These are phyloP conservation scores for Poecilobothrus nobilitatus DNA, from an alignment of 2,888 invertebrate genomes.

Conservation along the genomic window DNA sequence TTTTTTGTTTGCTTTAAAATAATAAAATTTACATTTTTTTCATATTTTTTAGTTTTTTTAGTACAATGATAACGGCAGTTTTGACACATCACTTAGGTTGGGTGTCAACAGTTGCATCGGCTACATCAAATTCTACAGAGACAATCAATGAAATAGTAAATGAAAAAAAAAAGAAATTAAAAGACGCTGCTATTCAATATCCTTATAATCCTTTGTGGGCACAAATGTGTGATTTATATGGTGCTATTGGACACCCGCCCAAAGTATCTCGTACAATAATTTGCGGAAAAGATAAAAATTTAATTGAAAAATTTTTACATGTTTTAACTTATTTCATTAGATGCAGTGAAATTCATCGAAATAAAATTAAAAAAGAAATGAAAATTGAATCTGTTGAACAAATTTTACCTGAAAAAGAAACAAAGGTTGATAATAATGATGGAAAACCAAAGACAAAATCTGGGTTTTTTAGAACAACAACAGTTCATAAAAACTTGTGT, in stretches of 20 bases:
- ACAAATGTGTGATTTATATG: conserved; percentile 77
- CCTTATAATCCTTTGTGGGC: conserved; percentile 88
- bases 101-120: conserved; percentile 65
- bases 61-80: conserved; percentile 78
- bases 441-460: conserved; percentile 14
- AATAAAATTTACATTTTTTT: conserved; percentile 23
- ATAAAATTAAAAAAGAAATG: conserved; percentile 43
- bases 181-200: conserved; percentile 52
- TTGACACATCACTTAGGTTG: conserved; percentile 85
- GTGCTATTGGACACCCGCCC: conserved; percentile 71
- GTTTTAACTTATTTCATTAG: conserved; percentile 82
- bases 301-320: conserved; percentile 63
- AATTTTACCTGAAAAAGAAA: conserved; percentile 15
- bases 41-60: conserved; percentile 79
- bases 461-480: conserved; percentile 14
- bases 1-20: conserved; percentile 12
- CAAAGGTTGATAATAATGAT: conserved; percentile 11
- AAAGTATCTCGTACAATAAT: conserved; percentile 73
- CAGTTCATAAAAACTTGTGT: conserved; percentile 21
- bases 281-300: conserved; percentile 55
- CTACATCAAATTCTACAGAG: conserved; percentile 29
- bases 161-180: conserved; percentile 46
- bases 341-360: conserved; percentile 61
- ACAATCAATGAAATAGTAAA: conserved; percentile 31
- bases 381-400: conserved; percentile 30